A percentile compares a stretch with the other conserved stretches of the same genome.
Conservation (phyloP, 2,888 invertebrate genomes). For the Eristalis tenax region DNA sequence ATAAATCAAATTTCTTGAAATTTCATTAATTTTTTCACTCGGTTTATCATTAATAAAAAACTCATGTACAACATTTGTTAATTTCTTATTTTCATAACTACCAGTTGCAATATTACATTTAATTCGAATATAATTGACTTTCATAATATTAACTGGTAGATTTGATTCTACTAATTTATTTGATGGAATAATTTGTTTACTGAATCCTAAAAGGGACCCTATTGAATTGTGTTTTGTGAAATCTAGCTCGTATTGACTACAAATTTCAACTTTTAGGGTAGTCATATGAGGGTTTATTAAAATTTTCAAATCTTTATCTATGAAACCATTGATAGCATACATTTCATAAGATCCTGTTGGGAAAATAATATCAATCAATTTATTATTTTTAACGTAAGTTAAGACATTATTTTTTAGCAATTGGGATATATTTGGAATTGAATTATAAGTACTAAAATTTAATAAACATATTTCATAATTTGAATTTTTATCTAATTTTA, state of each 20-base stretch:
- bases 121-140: slow-evolving; percentile 64
- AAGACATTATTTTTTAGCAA: no score
- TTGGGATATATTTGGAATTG: no score
- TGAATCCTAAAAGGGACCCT: background rate
- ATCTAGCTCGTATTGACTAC: slow-evolving; percentile 17
- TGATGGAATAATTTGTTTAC: slow-evolving; percentile 18
- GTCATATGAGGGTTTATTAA: background rate
- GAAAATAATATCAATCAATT: no score
- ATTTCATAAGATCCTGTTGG: no score
- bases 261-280: slow-evolving; percentile 10
- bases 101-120: slow-evolving; percentile 42
- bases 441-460: slow-evolving; percentile 54
- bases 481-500: slow-evolving; percentile 45
- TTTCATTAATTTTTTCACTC: slow-evolving; percentile 76
- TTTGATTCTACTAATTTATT: slow-evolving; percentile 73
- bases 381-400: no score
- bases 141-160: slow-evolving; percentile 75
- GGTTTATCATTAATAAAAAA: slow-evolving; percentile 75
- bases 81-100: no score
- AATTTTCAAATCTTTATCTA: no score
- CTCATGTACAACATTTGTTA: slow-evolving; percentile 66
- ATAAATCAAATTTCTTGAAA: slow-evolving; percentile 75
- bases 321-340: no score
- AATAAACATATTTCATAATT: slow-evolving; percentile 75
- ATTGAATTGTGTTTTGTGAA: slow-evolving; percentile 32